phyloP scores from a whole-genome alignment of 2,113 vertebrate species.

The Gobius niger region DNA sequence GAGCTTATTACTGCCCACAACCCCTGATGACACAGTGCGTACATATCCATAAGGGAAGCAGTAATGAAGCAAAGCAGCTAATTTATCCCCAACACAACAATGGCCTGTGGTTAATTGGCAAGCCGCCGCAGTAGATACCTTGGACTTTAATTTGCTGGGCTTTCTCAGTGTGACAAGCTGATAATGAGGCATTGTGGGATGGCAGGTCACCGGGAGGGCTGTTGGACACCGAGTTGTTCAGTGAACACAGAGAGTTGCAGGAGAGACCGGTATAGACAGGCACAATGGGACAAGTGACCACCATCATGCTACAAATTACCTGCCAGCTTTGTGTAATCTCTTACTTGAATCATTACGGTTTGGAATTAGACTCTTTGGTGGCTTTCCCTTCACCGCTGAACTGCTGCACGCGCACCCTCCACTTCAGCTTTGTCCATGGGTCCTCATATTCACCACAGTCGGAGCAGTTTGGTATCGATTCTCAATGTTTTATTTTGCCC shows the following conservation, averaged over 20 bases:
- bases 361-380: slow-evolving; percentile 31
- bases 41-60: not conserved
- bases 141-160: slow-evolving; percentile 65
- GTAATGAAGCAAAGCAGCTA: slow-evolving; percentile 10
- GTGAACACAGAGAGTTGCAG: slow-evolving; percentile 43
- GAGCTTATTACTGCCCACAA: slow-evolving; percentile 24
- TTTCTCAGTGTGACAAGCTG: slow-evolving; percentile 65
- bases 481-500: not conserved
- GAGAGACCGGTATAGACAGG: slow-evolving; percentile 37
- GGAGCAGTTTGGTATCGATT: slow-evolving; percentile 52
- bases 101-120: slow-evolving; percentile 63
- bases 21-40: slow-evolving; percentile 23
- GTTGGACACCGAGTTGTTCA: slow-evolving; percentile 41
- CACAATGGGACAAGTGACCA: slow-evolving; percentile 61
- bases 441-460: slow-evolving; percentile 1
- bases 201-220: slow-evolving; percentile 52
- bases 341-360: slow-evolving; percentile 57
- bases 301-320: slow-evolving; percentile 77
- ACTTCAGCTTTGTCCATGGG: not conserved
- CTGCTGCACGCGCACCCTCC: not conserved
- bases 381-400: not conserved
- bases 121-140: slow-evolving; percentile 37
- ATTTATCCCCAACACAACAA: slow-evolving; percentile 56
- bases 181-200: slow-evolving; percentile 75
- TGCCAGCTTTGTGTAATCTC: slow-evolving; percentile 70